Percentiles rank a stretch among this genome's conserved stretches.
Evolutionary conservation across 2,888 invertebrate species (phyloP).

Genomic region (Netelia inedita): DNA sequence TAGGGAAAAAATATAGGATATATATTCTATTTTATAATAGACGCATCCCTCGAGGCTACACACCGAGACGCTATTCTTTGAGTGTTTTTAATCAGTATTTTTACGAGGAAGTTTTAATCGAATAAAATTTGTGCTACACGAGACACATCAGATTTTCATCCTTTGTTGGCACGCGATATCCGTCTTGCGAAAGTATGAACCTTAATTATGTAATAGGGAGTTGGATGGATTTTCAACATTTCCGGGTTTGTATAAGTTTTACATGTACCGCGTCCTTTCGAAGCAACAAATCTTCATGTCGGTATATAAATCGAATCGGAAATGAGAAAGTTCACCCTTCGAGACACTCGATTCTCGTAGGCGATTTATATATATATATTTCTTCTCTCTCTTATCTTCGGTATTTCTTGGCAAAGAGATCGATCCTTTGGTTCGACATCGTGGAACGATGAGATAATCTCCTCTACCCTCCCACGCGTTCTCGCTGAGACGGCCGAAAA

Average conservation of each 20-base stretch:
- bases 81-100: constrained; percentile 52
- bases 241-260: background rate
- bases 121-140: no score
- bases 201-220: background rate
- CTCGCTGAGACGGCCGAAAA: constrained; percentile 7
- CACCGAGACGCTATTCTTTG: background rate
- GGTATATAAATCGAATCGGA: constrained; percentile 9
- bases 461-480: constrained; percentile 1
- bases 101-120: constrained; percentile 12
- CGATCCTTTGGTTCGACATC: constrained; percentile 13
- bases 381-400: constrained; percentile 14
- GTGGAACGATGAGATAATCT: constrained; percentile 30
- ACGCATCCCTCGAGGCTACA: background rate
- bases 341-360: background rate
- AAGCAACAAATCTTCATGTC: background rate
- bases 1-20: background rate
- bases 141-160: background rate
- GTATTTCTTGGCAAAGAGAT: constrained; percentile 6
- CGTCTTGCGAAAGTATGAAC: background rate
- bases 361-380: background rate
- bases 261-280: background rate
- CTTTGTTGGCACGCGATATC: background rate
- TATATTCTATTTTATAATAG: background rate
- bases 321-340: constrained; percentile 34
- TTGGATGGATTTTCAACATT: background rate